phyloP scores from a whole-genome alignment of 1,140 invertebrate species.

The Heliconius congener region DNA sequence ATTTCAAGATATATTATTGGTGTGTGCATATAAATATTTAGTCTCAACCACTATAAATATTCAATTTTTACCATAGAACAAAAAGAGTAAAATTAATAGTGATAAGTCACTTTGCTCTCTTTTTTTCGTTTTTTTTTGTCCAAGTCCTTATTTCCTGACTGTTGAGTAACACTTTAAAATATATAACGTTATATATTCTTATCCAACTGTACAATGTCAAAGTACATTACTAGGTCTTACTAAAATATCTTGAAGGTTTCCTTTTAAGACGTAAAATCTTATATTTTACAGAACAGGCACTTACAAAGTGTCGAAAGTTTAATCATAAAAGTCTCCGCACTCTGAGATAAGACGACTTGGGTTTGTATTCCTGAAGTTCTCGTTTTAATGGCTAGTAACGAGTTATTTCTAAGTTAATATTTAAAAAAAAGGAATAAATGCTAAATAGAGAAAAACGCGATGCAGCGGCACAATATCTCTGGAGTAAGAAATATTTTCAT shows the following conservation, averaged over 20 bases:
- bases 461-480: no score
- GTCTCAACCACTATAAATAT: no score
- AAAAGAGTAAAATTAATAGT: no score
- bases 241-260: not conserved
- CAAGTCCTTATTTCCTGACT: no score
- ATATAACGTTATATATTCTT: not conserved
- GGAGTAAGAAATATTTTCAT: no score
- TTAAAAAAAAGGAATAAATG: no score
- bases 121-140: no score
- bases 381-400: not conserved
- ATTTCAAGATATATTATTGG: no score
- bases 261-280: not conserved
- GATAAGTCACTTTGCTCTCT: no score
- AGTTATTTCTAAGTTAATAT: not conserved
- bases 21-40: no score
- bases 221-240: not conserved
- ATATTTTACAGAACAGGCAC: constrained; percentile 18
- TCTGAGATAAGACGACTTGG: constrained; percentile 1
- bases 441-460: no score
- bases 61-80: no score
- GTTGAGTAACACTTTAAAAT: not conserved
- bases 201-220: not conserved
- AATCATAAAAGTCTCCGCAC: constrained; percentile 30
- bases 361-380: not conserved
- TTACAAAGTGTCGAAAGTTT: constrained; percentile 27